Base-by-base conservation (phyloP, 2,797 vertebrate genomes). In the Spea hammondii region DNA sequence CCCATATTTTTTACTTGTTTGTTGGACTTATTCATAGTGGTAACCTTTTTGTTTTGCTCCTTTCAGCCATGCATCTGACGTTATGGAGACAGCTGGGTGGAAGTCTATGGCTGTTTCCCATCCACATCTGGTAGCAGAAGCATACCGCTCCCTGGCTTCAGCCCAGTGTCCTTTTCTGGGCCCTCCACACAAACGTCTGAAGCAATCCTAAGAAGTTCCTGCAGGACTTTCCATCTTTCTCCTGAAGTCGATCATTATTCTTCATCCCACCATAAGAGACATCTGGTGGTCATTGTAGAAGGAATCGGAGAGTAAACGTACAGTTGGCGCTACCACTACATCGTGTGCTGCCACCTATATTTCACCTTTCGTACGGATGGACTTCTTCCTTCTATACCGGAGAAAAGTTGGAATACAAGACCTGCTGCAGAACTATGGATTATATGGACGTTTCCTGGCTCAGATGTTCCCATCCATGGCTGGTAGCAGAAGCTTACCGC, bases 1-100 rank as follows among this genome's bases (percentile, higher is more conserved):
- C n/a, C 12, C 32, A 13, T 32, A 32, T 32, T 32, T 32, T 32
- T 32, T 32, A 32, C 32, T 32, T 32, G 32, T 32, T 32, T 32
- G 32, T 32, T 32, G 32, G 32, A 32, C 32, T 32, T 32, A 32
- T 32, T 32, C 32, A 32, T 32, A 32, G 32, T 32, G 32, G 32
- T 32, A 32, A 32, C 32, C 64, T 66, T 72, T 46, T 48, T 13
- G 9, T 82, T 85, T 65, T 62, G 5, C 85, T 70, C n/a, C 75
- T 86, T 78, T 49, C 85, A 98, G 97, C 84, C 97, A 99, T 5
- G 97, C 97, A 17, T 96, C 97, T 0, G 97, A 99, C 70, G 97
- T 99, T 85, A 95, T 99, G 96, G 97, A 99, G 91, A 99, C 97
- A 0, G 94, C 96, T 0, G 97, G 97, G 44, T 99, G 97, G 97